phyloP scores from a whole-genome alignment of 2,797 vertebrate genomes.

The Pagetopsis macropterus region DNA sequence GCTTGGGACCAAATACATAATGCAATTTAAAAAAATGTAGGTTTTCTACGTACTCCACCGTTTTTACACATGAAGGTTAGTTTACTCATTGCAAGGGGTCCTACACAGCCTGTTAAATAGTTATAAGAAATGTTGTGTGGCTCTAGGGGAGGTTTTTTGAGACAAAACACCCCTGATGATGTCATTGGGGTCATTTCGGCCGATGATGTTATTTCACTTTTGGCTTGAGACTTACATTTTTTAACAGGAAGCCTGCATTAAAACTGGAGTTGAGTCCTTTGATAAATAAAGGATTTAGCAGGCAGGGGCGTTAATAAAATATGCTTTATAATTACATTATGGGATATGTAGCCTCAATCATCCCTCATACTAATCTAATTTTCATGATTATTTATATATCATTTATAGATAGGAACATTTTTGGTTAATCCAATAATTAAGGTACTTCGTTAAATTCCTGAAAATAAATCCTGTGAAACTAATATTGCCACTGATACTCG shows the following conservation, averaged over 20 bases:
- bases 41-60: not conserved
- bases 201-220: not conserved
- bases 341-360: not conserved
- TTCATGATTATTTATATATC: not conserved
- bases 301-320: not conserved
- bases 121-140: not conserved
- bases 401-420: not conserved
- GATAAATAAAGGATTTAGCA: not conserved
- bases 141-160: not conserved
- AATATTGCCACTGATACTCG: not conserved
- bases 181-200: not conserved
- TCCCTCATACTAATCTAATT: not conserved
- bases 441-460: too few species aligned
- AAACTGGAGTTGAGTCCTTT: not conserved
- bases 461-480: not conserved
- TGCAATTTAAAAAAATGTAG: not conserved
- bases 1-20: too few species aligned
- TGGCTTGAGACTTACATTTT: not conserved
- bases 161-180: not conserved
- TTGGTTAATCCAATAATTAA: not conserved
- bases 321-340: not conserved
- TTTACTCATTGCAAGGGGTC: not conserved
- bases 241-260: slow-evolving; percentile 1
- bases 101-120: not conserved
- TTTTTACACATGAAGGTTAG: not conserved